These are phyloP conservation scores for Leptogaster cylindrica DNA, from an alignment of 2,888 invertebrate genomes.

Conservation along the genomic window DNA sequence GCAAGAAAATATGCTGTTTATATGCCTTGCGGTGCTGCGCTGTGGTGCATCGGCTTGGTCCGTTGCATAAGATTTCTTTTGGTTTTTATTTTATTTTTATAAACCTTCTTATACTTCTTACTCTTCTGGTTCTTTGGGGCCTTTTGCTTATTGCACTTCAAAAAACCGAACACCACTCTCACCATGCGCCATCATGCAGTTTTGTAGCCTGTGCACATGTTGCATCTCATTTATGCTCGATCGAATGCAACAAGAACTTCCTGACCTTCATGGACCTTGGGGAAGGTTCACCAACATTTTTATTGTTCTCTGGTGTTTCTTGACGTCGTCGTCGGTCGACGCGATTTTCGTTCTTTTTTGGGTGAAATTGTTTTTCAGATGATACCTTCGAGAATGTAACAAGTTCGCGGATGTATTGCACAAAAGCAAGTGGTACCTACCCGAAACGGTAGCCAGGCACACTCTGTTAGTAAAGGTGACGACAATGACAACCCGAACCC, in stretches of 20 bases:
- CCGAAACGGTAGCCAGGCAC: too few relatives aligned
- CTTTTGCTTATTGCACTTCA: slow-evolving; percentile 29
- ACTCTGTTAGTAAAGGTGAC: too few relatives aligned
- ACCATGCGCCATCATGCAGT: neutral
- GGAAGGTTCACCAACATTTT: slow-evolving; percentile 50
- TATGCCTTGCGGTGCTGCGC: slow-evolving; percentile 26
- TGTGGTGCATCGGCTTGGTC: slow-evolving; percentile 30
- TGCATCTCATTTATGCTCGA: slow-evolving; percentile 36
- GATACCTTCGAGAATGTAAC: slow-evolving; percentile 16
- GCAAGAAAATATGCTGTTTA: slow-evolving; percentile 7
- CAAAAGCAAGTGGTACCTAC: neutral
- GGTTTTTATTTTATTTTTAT: neutral
- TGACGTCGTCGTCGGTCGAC: slow-evolving; percentile 17
- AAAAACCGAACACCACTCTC: slow-evolving; percentile 14
- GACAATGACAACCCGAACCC: too few relatives aligned
- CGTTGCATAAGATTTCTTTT: slow-evolving; percentile 35
- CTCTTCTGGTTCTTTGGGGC: slow-evolving; percentile 22
- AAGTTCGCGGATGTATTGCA: neutral
- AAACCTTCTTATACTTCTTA: too few relatives aligned
- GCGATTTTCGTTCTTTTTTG: slow-evolving; percentile 36
- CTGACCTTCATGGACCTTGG: slow-evolving; percentile 51
- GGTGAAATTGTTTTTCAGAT: slow-evolving; percentile 37
- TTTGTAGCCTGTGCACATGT: slow-evolving; percentile 4
- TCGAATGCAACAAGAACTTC: slow-evolving; percentile 28
- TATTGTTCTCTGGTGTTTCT: slow-evolving; percentile 41